Conservation (phyloP, 2,113 vertebrate species). For the Pelecanoides urinatrix region DNA sequence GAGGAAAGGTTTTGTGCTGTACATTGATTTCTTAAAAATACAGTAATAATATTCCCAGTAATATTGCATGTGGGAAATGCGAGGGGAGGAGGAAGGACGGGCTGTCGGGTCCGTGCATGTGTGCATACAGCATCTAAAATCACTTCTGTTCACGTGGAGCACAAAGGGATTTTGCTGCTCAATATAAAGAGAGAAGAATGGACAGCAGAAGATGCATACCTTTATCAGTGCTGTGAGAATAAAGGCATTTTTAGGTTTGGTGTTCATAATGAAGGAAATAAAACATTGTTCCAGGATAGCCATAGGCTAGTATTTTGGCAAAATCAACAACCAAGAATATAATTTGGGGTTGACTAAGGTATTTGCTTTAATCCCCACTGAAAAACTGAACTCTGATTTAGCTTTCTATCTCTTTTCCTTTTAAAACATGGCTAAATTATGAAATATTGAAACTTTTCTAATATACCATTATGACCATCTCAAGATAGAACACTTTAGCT, state of each 20-base stretch:
- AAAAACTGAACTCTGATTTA: neutral
- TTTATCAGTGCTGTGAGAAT: neutral
- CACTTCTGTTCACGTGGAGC: neutral
- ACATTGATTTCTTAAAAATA: neutral
- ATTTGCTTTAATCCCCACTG: neutral
- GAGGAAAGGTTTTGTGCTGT: neutral
- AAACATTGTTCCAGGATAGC: neutral
- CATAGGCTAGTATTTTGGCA: neutral
- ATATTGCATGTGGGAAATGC: neutral
- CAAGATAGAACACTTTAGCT: neutral
- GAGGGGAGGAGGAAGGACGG: neutral
- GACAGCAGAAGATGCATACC: neutral
- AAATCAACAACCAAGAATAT: neutral
- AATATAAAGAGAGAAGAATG: neutral
- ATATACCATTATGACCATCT: neutral
- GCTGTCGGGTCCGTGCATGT: fast-evolving
- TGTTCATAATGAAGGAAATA: neutral
- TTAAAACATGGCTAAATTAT: neutral
- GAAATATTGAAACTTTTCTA: neutral
- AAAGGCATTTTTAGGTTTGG: neutral
- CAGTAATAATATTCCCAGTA: neutral
- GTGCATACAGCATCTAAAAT: neutral
- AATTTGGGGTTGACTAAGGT: neutral
- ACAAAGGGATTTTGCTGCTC: neutral
- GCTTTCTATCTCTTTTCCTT: neutral